Base-by-base conservation (phyloP, 2,888 invertebrate genomes). In the Epirrita christyi region DNA sequence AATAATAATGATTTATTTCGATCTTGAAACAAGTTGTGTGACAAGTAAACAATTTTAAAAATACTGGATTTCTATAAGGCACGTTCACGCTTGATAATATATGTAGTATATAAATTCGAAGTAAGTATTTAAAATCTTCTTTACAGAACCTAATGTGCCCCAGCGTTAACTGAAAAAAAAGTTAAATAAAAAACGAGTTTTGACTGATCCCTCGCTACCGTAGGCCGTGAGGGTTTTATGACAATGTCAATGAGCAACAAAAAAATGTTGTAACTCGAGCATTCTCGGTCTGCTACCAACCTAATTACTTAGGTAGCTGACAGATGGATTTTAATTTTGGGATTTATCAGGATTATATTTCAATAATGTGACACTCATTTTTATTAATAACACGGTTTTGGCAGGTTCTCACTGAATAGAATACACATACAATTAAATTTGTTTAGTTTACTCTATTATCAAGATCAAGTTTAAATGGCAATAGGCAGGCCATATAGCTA, bases 201-300 rank as follows among this genome's bases (percentile, higher is more conserved):
- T 64, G 69, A 70, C 69, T 68, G 67, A 63, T 66, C 61, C 55
- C 59, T 46, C 40, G 72, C 72, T 72, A 72, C 72, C 63, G 72
- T 64, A 34, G 49, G 32, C 46, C 40, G 13, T 6, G 36, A 14
- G 40, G 66, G 66, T 63, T 71, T 68, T 70, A 71, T 70, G 68
- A 65, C 66, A 61, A 56, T 59, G 67, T 61, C 55, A 69, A 59
- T 59, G 60, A 65, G 42, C 60, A 68, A 66, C 77, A 61, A 67
- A 65, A 67, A 67, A 66, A 55, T 42, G n/a, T 1, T 55, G 59
- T 59, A 63, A 63, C 54, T 52, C 45, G 56, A 53, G 56, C 43
- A 58, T 46, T 41, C 59, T 53, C 63, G 42, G 43, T 61, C 59
- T 63, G 64, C 64, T 57, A 58, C 64, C 52, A 46, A 45, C 64